A percentile compares a stretch with the other conserved stretches of the same genome.
These are phyloP conservation scores for Anguilla japonica DNA, from an alignment of 2,113 vertebrate species.

Conservation along the genomic window DNA sequence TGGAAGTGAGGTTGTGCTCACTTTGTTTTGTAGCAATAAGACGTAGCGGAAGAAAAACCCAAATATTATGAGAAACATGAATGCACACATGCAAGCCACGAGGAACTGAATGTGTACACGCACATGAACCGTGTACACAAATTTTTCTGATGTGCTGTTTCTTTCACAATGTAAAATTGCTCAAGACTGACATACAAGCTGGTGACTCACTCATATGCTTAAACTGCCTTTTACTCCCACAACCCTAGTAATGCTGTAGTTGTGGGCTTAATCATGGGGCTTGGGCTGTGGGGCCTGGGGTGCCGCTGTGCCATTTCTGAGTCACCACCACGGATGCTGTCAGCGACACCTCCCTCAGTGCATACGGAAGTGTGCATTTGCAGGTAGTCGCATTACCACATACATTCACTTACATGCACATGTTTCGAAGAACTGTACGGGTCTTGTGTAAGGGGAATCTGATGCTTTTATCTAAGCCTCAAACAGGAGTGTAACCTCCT, in stretches of 20 bases:
- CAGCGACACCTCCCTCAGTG: not conserved
- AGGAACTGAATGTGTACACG: not conserved
- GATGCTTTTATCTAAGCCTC: not conserved
- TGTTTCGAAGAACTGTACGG: not conserved
- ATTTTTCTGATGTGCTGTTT: not conserved
- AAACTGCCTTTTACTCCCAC: not conserved
- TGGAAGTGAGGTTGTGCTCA: not conserved
- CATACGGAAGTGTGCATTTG: not conserved
- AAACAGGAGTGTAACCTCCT: no score
- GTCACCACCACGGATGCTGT: not conserved
- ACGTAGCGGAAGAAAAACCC: not conserved
- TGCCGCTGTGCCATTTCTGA: not conserved
- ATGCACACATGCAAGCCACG: not conserved
- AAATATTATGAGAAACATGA: not conserved
- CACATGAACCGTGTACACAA: not conserved
- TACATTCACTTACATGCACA: not conserved
- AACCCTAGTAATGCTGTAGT: not conserved
- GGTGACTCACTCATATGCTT: not conserved
- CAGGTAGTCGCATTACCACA: not conserved
- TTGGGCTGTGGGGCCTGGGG: not conserved
- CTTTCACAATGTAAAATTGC: not conserved
- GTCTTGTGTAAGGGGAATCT: not conserved
- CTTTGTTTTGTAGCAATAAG: not conserved
- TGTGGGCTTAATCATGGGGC: not conserved
- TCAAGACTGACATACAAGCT: not conserved